Percentiles rank a stretch among this genome's conserved stretches.
Conservation (phyloP, 2,797 vertebrate species). For the Australoheros facetus region DNA sequence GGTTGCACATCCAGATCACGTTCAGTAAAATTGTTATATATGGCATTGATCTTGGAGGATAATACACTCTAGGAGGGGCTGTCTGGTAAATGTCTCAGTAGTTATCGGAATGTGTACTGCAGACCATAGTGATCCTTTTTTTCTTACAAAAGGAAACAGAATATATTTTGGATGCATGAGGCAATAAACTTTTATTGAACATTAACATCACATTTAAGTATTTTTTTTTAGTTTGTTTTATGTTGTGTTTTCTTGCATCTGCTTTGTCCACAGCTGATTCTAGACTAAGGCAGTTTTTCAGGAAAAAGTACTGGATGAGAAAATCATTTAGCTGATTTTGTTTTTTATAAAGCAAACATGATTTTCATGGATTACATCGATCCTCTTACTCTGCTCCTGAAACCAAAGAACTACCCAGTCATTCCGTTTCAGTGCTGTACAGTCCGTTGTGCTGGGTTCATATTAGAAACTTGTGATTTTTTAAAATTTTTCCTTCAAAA, state of each 20-base stretch:
- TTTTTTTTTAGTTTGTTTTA: neutral
- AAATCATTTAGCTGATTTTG: conserved; percentile 44
- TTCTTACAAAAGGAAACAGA: neutral
- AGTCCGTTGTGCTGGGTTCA: neutral
- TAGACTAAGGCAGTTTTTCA: conserved; percentile 1
- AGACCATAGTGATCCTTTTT: neutral
- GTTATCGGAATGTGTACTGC: neutral
- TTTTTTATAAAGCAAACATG: conserved; percentile 31
- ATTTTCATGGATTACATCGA: conserved; percentile 41
- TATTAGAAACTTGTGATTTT: neutral
- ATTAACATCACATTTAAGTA: neutral
- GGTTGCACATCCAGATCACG: neutral
- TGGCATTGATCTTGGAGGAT: neutral
- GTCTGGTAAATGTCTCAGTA: neutral
- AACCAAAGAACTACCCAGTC: conserved; percentile 7
- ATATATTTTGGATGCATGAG: rapidly evolving
- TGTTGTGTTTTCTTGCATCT: neutral
- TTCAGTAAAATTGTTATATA: neutral
- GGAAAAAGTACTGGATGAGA: conserved; percentile 29
- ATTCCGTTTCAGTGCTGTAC: neutral
- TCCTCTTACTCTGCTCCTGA: conserved; percentile 16
- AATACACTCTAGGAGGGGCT: neutral
- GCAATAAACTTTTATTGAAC: neutral
- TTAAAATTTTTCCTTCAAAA: neutral
- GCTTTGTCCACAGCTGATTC: neutral